Evolutionary conservation across 1,140 invertebrate species (phyloP), one percentile per base, ranked within the genome.

Genomic region (Zaprionus davidi): DNA sequence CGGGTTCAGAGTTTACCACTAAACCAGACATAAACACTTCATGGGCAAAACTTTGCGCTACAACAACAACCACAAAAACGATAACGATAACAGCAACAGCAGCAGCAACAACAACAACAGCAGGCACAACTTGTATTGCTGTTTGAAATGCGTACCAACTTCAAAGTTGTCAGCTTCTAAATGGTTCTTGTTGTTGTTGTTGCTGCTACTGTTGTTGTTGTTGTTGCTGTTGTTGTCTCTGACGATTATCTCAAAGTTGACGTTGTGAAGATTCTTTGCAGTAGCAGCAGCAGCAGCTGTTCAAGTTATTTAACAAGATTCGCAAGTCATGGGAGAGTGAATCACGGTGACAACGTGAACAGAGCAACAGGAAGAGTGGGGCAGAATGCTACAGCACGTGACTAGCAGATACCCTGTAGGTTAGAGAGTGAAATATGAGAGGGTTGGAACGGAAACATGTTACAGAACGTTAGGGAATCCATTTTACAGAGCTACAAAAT

Each of bases 21-120:
- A 82, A 87, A 57, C 79, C 82, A 79, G 79, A 87, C 76, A 77
- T 79, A 86, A 84, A 85, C 83, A 85, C 82, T 82, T 85, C 56
- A 66, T 57, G 34, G 22, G 20, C 56, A 72, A 41, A 70, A 75
- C 7, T 71, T 75, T 71, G 46, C 36, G 44, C 17, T n/a, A 28
- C 26, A n/a, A 36, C 41, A 41, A 38, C 36, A 59, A 31, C 28
- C n/a, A 28, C 41, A 75, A 70, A 41, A 58, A 58, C 44, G 41
- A 57, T 2, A 53, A 53, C 22, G 28, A 26, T n/a, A 60, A 58
- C 53, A 51, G 28, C 26, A n/a, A 26, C 44, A 41, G 7, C 24
- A 24, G 2, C 12, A 70, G 53, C 44, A 51, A 57, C 38, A 66
- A 41, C 55, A 66, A 57, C 62, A 58, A 22, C 20, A 53, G 44